Base-by-base conservation (phyloP, 2,113 vertebrate species). In the Oreochromis spilurus region DNA sequence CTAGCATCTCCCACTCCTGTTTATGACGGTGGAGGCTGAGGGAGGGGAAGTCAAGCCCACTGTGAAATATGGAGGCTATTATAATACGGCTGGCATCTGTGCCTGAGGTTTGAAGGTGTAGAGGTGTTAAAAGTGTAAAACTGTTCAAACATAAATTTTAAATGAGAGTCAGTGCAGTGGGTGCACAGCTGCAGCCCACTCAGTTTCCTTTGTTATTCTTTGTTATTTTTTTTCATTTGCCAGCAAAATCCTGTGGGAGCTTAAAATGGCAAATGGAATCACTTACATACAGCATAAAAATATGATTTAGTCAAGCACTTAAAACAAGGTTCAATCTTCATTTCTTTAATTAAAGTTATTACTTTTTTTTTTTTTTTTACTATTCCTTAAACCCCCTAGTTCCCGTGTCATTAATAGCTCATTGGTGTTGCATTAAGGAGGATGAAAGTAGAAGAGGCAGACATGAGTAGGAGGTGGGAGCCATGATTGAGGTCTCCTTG, bases 51-150 rank as follows among this genome's bases (percentile, higher is more conserved):
- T 78, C 80, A 52, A 58, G 53, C 75, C 84, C 53, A 45, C 65
- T 86, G 40, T 65, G 62, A 77, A 90, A 93, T 90, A 93, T 89
- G 88, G 87, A 90, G 72, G 79, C 86, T 86, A 79, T 88, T 88
- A 89, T 36, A 88, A 78, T 81, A 86, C 29, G 67, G 72, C 24
- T 80, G 65, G 90, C 86, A 75, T 89, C 31, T 82, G 79, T 79
- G 79, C 45, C 65, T 84, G 85, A 72, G 48, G 65, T 87, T 80
- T 90, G 81, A 83, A 84, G 54, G 58, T 86, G 85, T 88, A 48
- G 90, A 88, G 82, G 87, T 91, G 90, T 90, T 91, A 89, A 91
- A 91, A 84, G 79, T 86, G 86, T 87, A 81, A 83, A 92, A 89
- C 19, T 79, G 85, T 77, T 87, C 17, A 75, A 54, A 90, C 84